Evolutionary conservation across 2,113 vertebrate genomes (phyloP).

Genomic region (Anser cygnoides): DNA sequence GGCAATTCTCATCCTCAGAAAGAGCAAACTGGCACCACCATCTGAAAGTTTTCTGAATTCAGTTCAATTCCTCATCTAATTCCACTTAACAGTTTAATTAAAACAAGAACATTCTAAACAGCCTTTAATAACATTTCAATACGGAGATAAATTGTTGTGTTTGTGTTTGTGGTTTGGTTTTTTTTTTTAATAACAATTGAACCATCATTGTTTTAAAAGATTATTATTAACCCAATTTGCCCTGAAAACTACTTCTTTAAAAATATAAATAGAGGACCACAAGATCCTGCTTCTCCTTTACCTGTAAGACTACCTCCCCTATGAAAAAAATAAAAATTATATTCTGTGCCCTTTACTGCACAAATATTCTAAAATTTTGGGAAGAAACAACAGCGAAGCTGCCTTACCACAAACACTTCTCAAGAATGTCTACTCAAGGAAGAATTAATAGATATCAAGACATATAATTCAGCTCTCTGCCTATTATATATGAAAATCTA

Average conservation of each 20-base stretch:
- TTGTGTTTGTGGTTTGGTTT: neutral
- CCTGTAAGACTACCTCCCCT: neutral
- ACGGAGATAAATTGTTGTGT: neutral
- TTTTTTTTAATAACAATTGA: neutral
- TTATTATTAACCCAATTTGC: neutral
- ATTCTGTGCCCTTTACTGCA: neutral
- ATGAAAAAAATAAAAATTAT: neutral
- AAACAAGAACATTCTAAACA: neutral
- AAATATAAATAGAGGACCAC: neutral
- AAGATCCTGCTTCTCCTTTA: neutral
- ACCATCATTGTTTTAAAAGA: neutral
- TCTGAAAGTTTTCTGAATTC: neutral
- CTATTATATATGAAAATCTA: neutral
- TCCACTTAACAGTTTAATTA: neutral
- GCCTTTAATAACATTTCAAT: neutral
- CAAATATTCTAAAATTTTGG: neutral
- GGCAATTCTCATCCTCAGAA: neutral
- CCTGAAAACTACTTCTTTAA: neutral
- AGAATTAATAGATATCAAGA: neutral
- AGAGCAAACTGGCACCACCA: neutral
- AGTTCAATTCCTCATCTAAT: neutral
- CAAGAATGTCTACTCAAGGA: neutral
- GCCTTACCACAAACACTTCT: neutral
- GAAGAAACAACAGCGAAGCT: neutral
- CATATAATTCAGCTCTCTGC: neutral